A percentile compares a stretch with the other conserved stretches of the same genome.
Conservation (phyloP, 2,797 vertebrate genomes). For the Coracias cyanogaster region DNA sequence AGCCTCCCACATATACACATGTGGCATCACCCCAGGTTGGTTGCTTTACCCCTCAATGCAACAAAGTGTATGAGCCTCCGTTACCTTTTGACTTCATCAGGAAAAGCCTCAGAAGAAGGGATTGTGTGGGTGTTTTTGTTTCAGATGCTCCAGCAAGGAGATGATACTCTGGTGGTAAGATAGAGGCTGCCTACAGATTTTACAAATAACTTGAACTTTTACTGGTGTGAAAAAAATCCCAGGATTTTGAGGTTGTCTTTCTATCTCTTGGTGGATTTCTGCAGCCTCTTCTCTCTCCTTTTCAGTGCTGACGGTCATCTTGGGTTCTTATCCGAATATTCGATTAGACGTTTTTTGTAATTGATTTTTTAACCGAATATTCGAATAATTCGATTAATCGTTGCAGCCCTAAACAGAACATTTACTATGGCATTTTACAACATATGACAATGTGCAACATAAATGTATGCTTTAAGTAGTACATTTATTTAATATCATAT, state of each 20-base stretch:
- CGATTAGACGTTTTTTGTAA: slow-evolving; percentile 54
- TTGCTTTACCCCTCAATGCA: slow-evolving; percentile 27
- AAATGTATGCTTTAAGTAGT: slow-evolving; percentile 46
- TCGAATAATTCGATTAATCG: slow-evolving; percentile 70
- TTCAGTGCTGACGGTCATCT: slow-evolving; percentile 71
- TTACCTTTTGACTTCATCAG: slow-evolving; percentile 72
- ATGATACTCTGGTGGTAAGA: slow-evolving; percentile 43
- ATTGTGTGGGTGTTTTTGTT: slow-evolving; percentile 61
- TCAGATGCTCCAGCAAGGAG: slow-evolving; percentile 67
- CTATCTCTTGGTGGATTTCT: slow-evolving; percentile 66
- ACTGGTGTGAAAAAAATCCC: slow-evolving; percentile 61
- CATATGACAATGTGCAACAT: slow-evolving; percentile 66
- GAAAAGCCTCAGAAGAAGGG: slow-evolving; percentile 69
- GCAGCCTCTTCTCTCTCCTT: slow-evolving; percentile 70
- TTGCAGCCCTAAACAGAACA: slow-evolving; percentile 77
- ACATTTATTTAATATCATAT: slow-evolving; percentile 43
- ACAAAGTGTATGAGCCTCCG: slow-evolving; percentile 33
- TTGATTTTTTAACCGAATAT: slow-evolving; percentile 70
- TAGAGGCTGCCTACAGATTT: slow-evolving; percentile 69
- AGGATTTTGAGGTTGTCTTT: slow-evolving; percentile 67
- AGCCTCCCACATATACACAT: not conserved
- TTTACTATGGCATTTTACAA: slow-evolving; percentile 75
- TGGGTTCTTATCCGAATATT: slow-evolving; percentile 74
- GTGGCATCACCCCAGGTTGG: not conserved
- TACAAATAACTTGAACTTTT: slow-evolving; percentile 64